phyloP scores from a whole-genome alignment of 2,113 vertebrate species.

The Coracopsis vasa region DNA sequence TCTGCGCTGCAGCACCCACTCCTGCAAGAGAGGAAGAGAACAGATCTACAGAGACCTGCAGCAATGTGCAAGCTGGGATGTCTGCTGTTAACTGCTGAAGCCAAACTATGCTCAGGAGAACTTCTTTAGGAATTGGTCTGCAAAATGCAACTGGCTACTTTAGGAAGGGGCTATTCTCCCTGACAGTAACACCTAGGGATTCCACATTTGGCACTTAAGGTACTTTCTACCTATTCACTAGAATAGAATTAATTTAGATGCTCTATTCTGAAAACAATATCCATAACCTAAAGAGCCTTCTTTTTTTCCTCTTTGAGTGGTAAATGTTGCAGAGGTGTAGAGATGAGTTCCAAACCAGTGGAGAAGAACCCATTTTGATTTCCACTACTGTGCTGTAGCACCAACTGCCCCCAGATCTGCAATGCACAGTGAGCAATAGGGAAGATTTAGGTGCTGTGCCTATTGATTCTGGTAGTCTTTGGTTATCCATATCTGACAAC shows the following conservation, averaged over 20 bases:
- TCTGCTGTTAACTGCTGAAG: not conserved
- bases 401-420: not conserved
- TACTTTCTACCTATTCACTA: not conserved
- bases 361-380: conserved; percentile 69
- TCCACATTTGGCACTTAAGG: not conserved
- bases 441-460: not conserved
- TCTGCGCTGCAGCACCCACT: conserved; percentile 79
- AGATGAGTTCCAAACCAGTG: conserved; percentile 61
- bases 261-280: not conserved
- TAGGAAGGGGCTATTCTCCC: not conserved
- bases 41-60: not conserved
- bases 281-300: not conserved
- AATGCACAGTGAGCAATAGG: not conserved
- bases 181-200: not conserved
- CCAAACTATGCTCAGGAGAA: not conserved
- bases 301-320: not conserved
- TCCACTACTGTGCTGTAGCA: conserved; percentile 45
- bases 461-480: not conserved
- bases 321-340: conserved; percentile 71
- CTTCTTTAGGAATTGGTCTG: not conserved
- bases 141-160: not conserved
- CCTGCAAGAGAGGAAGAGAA: conserved; percentile 46
- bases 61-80: not conserved
- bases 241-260: not conserved
- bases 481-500: accelerated